Conservation (phyloP, 2,797 vertebrate species). For the Etheostoma perlongum region DNA sequence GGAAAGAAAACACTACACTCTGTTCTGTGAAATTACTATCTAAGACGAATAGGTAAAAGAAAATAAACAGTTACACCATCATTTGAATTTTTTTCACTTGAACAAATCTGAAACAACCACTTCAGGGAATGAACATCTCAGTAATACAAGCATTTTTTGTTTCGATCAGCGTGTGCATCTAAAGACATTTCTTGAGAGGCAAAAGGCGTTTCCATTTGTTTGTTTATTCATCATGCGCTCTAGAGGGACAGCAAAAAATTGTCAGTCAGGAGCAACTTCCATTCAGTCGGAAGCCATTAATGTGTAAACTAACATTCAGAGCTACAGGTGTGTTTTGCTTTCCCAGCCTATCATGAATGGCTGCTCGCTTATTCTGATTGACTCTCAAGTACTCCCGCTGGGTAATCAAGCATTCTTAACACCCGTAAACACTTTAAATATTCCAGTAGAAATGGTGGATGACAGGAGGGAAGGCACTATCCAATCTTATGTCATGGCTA, state of each 20-base stretch:
- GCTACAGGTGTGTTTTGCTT: conserved; percentile 72
- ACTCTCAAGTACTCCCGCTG: conserved; percentile 70
- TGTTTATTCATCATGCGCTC: conserved; percentile 50
- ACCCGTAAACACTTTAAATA: conserved; percentile 71
- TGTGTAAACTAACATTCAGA: conserved; percentile 57
- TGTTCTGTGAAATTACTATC: conserved; percentile 1
- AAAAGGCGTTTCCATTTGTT: conserved; percentile 37
- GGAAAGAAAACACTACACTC: neutral
- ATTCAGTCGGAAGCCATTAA: conserved; percentile 66
- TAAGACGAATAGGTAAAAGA: neutral
- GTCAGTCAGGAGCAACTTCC: conserved; percentile 49
- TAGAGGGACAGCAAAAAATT: conserved; percentile 45
- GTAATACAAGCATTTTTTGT: conserved; percentile 17
- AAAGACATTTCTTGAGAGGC: conserved; percentile 54
- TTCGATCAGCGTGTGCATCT: conserved; percentile 37
- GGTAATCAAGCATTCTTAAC: conserved; percentile 79
- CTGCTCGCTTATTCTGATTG: conserved; percentile 71
- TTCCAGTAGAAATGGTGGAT: conserved; percentile 39
- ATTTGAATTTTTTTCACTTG: conserved; percentile 34
- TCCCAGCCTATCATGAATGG: conserved; percentile 56
- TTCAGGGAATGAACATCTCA: conserved; percentile 33
- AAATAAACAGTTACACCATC: conserved; percentile 35
- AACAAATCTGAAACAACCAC: conserved; percentile 49
- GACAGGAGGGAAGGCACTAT: conserved; percentile 21
- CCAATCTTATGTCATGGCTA: conserved; percentile 16